These are phyloP conservation scores for Matsumyia berberina DNA, from an alignment of 2,888 invertebrate species.

Conservation along the genomic window DNA sequence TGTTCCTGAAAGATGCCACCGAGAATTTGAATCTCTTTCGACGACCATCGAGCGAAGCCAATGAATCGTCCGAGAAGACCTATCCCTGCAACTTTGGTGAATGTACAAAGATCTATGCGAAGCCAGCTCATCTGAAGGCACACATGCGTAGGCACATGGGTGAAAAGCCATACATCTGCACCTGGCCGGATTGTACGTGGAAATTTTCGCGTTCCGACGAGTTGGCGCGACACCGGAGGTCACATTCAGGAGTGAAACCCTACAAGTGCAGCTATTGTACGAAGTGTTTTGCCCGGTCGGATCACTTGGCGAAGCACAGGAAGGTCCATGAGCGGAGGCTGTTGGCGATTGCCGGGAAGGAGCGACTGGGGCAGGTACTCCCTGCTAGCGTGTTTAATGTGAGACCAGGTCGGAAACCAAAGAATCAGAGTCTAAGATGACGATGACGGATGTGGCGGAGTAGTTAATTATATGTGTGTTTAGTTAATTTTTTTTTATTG, in stretches of 20 bases:
- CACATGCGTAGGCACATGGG: conserved; percentile 93
- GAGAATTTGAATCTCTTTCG: conserved; percentile 81
- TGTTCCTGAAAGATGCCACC: conserved; percentile 85
- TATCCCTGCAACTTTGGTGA: conserved; percentile 89
- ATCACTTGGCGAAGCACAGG: conserved; percentile 96
- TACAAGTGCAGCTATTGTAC: conserved; percentile 95
- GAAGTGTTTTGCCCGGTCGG: conserved; percentile 95
- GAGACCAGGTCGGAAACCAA: conserved; percentile 83
- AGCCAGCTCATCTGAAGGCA: conserved; percentile 95
- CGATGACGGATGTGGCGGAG: background rate
- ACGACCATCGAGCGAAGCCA: conserved; percentile 6
- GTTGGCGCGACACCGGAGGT: conserved; percentile 94
- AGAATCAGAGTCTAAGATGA: conserved; percentile 79
- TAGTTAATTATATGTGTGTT: conserved; percentile 32
- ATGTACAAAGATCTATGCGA: conserved; percentile 93
- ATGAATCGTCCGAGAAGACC: conserved; percentile 85
- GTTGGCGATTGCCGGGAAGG: conserved; percentile 81
- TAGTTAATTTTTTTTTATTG: conserved; percentile 46
- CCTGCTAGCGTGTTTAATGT: conserved; percentile 81
- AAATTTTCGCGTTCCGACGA: conserved; percentile 97
- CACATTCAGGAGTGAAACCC: conserved; percentile 98
- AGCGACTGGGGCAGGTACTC: conserved; percentile 78
- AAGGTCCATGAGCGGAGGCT: conserved; percentile 91
- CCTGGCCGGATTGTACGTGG: conserved; percentile 94
- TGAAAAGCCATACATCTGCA: conserved; percentile 90